Evolutionary conservation across 2,113 vertebrate species (phyloP).

Genomic region (Thamnaconus septentrionalis): DNA sequence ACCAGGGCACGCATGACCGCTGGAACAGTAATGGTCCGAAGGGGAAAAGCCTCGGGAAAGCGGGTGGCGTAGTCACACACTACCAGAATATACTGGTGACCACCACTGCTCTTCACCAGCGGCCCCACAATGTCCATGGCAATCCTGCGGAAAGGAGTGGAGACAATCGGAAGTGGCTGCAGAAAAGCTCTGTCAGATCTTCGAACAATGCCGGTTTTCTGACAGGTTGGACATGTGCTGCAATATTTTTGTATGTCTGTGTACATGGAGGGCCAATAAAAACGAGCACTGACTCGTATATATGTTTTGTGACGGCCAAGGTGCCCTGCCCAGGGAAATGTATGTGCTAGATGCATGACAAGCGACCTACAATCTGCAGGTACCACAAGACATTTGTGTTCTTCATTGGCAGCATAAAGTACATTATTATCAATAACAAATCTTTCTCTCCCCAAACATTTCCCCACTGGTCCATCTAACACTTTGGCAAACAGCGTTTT

Average conservation of each 20-base stretch:
- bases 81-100: too few relatives aligned
- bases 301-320: neutral
- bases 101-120: too few relatives aligned
- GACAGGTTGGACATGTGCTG: neutral
- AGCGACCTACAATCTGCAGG: neutral
- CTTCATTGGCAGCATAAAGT: neutral
- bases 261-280: conserved; percentile 2
- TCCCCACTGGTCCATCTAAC: neutral
- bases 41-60: too few relatives aligned
- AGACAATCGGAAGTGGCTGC: neutral
- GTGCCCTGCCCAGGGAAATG: neutral
- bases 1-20: too few relatives aligned
- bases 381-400: neutral
- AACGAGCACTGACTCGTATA: accelerated
- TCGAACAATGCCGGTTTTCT: neutral
- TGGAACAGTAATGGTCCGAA: too few relatives aligned
- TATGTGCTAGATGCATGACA: neutral
- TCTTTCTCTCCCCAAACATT: neutral
- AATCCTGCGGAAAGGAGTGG: too few relatives aligned
- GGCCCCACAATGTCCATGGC: too few relatives aligned
- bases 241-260: neutral
- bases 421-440: neutral
- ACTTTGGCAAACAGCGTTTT: neutral
- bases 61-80: too few relatives aligned
- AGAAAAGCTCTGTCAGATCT: neutral